Evolutionary conservation across 2,113 vertebrate species (phyloP), one percentile per base, ranked within the genome.

Genomic region (Scalopus aquaticus): DNA sequence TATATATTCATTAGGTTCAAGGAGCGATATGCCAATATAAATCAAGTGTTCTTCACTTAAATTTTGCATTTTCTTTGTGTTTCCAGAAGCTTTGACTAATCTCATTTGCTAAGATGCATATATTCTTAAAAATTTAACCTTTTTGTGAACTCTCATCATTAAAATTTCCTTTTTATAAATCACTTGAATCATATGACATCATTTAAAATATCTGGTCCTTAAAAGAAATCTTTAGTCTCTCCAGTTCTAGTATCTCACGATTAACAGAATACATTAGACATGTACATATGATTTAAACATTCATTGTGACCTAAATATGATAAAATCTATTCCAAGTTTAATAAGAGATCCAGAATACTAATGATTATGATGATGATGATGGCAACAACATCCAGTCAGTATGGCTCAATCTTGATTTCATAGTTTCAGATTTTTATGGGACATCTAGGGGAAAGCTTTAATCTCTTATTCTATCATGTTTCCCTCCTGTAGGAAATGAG

Each of bases 1-100:
- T 91, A 91, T 91, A 91, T 91, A 30, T 35, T 78, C 30, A 78
- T 97, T 94, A 85, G 5, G 4, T n/a, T 81, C 60, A 77, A 37
- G 89, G 49, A 91, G 51, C 92, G 17, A 89, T 35, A 51, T 13
- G 12, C 12, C 46, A 20, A 77, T 72, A 92, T 90, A 94, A 84
- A 92, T 77, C 67, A 80, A 56, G 28, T n/a, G 44, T 87, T 84
- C 58, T 93, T 77, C 65, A 60, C 49, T 60, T 96, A 56, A 88
- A 88, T 28, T 28, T 92, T 49, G 73, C 42, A 35, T 93, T 58
- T 15, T 78, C 70, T 85, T 87, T 93, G 82, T 11, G 42, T 77
- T 95, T 51, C 3, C 78, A 77, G 19, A 32, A 72, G 32, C 51
- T 88, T 70, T 67, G 49, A 17, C 49, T 83, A 90, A 90, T 91